These are phyloP conservation scores for Acanthopleura granulata DNA, from an alignment of 2,888 invertebrate species.

Conservation along the genomic window DNA sequence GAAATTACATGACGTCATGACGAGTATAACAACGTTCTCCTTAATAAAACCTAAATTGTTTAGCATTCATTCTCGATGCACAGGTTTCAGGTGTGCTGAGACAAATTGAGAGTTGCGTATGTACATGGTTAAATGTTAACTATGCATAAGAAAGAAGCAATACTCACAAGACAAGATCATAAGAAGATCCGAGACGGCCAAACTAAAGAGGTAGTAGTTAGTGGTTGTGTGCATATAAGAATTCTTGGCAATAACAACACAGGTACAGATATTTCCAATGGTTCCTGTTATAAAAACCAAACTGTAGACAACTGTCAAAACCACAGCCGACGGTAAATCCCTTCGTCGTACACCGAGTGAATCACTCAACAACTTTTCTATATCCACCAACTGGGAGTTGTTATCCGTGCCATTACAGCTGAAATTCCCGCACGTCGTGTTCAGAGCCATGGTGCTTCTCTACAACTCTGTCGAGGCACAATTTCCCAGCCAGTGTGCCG, in stretches of 20 bases:
- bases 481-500: too few species aligned
- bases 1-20: too few species aligned
- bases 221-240: slow-evolving; percentile 89
- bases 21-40: too few species aligned
- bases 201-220: slow-evolving; percentile 90
- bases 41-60: too few species aligned
- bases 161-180: slow-evolving; percentile 79
- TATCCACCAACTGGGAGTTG: slow-evolving; percentile 25
- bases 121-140: neutral
- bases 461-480: too few species aligned
- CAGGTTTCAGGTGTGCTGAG: too few species aligned
- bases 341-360: slow-evolving; percentile 53
- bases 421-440: neutral
- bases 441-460: neutral
- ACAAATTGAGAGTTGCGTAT: too few species aligned
- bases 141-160: neutral
- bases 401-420: slow-evolving; percentile 16
- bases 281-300: slow-evolving; percentile 84
- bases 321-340: slow-evolving; percentile 47
- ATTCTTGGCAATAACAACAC: slow-evolving; percentile 85
- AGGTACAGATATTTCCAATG: slow-evolving; percentile 86
- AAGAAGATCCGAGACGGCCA: slow-evolving; percentile 87
- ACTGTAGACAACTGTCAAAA: slow-evolving; percentile 72
- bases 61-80: too few species aligned
- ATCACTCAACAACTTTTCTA: slow-evolving; percentile 33